Evolutionary conservation across 1,140 invertebrate genomes (phyloP).

Genomic region (Neodiprion fabricii): DNA sequence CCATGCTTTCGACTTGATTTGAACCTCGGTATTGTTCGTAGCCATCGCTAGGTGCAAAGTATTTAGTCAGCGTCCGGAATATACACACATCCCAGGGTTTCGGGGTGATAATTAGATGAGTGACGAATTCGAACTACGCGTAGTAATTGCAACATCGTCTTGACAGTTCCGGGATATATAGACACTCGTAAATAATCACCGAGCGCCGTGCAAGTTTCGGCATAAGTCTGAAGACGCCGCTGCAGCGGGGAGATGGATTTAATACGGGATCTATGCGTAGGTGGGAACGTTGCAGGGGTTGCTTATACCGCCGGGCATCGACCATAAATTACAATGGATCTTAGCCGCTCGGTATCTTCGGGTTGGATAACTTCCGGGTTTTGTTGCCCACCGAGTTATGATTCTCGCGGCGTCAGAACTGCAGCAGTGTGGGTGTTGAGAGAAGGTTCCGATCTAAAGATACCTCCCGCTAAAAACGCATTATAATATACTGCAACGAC

Average conservation of each 20-base stretch:
- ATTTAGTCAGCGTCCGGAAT: not conserved
- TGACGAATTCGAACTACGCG: slow-evolving; percentile 1
- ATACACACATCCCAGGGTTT: not conserved
- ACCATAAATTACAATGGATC: slow-evolving; percentile 58
- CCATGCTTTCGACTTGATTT: not conserved
- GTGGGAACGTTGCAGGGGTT: too few species aligned
- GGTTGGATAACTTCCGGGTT: slow-evolving; percentile 52
- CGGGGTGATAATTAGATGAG: slow-evolving; percentile 1
- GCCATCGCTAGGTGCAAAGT: not conserved
- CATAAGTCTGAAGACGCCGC: too few species aligned
- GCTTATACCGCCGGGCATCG: slow-evolving; percentile 45
- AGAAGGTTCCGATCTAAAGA: slow-evolving; percentile 52
- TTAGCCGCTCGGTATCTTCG: slow-evolving; percentile 43
- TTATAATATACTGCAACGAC: slow-evolving; percentile 14
- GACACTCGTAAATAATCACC: not conserved
- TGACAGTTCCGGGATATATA: not conserved
- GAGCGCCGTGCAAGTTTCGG: slow-evolving; percentile 40
- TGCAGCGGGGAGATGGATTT: too few species aligned
- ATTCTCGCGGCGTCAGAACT: not conserved
- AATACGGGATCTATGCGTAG: too few species aligned
- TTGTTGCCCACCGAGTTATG: slow-evolving; percentile 49
- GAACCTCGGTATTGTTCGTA: not conserved
- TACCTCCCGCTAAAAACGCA: slow-evolving; percentile 33
- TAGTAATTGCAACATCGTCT: slow-evolving; percentile 5
- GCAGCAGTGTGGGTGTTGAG: slow-evolving; percentile 35